Conservation (phyloP, 2,888 invertebrate species). For the Tigriopus californicus region DNA sequence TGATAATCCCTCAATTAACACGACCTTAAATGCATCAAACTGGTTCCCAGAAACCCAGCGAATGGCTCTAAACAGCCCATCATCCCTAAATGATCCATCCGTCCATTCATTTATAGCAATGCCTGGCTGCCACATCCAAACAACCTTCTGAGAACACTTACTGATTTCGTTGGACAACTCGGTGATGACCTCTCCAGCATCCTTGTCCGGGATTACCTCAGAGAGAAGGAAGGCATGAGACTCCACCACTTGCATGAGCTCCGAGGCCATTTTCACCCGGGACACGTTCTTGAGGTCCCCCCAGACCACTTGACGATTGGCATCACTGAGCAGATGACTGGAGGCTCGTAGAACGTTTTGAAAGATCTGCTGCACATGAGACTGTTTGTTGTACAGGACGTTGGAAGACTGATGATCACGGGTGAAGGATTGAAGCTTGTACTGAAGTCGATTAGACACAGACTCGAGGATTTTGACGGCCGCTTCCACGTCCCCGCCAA, state of each 20-base stretch:
- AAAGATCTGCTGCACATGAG: conserved; percentile 59
- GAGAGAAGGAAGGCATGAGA: conserved; percentile 37
- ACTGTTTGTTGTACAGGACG: conserved; percentile 57
- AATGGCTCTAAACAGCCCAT: too few species aligned
- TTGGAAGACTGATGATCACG: conserved; percentile 36
- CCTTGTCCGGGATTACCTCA: conserved; percentile 41
- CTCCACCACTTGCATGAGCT: conserved; percentile 2
- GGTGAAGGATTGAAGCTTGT: neutral
- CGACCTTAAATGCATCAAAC: too few species aligned
- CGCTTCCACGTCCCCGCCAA: conserved; percentile 77
- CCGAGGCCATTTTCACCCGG: conserved; percentile 24
- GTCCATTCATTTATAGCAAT: too few species aligned
- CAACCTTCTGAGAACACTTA: conserved; percentile 33
- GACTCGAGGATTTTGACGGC: conserved; percentile 56
- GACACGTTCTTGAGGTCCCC: conserved; percentile 23
- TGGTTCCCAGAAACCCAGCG: too few species aligned
- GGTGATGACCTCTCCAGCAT: conserved; percentile 57
- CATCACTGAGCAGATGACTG: conserved; percentile 48
- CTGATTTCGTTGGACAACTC: conserved; percentile 71
- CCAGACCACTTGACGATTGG: conserved; percentile 34
- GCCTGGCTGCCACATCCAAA: too few species aligned
- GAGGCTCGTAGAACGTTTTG: conserved; percentile 66
- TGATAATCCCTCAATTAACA: too few species aligned
- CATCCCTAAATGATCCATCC: too few species aligned
- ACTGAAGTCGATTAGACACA: conserved; percentile 7